Conservation (phyloP, 2,888 invertebrate genomes). For the Lasioglossum oenotherae region DNA sequence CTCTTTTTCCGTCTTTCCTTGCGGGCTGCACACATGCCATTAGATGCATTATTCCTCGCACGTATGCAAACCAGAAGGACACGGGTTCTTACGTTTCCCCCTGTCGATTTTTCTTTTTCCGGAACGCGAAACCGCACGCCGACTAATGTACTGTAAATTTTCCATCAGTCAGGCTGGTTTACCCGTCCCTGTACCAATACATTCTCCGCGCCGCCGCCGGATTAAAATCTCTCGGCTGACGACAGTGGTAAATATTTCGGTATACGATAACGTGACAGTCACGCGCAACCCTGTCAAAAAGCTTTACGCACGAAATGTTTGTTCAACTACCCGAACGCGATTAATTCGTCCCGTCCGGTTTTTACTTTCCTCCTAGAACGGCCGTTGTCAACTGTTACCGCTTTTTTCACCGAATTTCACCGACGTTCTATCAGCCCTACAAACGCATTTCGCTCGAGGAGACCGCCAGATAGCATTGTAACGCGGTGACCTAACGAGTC, state of each 20-base stretch:
- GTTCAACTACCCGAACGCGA: conserved; percentile 10
- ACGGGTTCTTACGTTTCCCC: neutral
- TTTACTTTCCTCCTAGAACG: neutral
- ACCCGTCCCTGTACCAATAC: neutral
- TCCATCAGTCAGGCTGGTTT: conserved; percentile 11
- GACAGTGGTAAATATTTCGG: conserved; percentile 17
- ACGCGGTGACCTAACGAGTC: neutral
- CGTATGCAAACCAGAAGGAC: conserved; percentile 29
- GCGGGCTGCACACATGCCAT: conserved; percentile 3
- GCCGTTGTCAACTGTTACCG: neutral
- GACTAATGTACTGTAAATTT: conserved; percentile 35
- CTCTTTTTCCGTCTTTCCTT: conserved; percentile 8
- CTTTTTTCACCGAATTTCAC: neutral
- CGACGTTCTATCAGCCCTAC: neutral
- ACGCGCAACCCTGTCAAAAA: conserved; percentile 1
- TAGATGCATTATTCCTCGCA: conserved; percentile 23
- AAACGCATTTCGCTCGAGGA: neutral
- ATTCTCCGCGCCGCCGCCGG: neutral
- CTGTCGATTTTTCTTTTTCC: conserved; percentile 10
- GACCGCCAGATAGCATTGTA: neutral
- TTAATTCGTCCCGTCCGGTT: conserved; percentile 11
- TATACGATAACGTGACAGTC: neutral
- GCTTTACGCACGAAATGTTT: conserved; percentile 13
- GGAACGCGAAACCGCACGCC: neutral
- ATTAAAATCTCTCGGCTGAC: conserved; percentile 10